These are phyloP conservation scores for Hyla sarda DNA, from an alignment of 2,113 vertebrate genomes.

Conservation along the genomic window DNA sequence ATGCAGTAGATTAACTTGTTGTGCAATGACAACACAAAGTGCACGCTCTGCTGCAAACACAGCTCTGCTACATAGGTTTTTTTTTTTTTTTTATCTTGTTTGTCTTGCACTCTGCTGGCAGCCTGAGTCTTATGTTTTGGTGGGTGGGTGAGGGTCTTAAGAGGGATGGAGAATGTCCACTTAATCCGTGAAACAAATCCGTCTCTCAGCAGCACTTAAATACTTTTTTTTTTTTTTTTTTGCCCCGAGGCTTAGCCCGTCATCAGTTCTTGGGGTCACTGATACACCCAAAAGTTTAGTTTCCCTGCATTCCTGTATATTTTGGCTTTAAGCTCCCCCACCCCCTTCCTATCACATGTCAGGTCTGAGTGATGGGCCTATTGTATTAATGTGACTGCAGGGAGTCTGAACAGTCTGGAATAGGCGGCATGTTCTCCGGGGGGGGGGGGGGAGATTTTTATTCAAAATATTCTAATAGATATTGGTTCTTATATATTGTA, in stretches of 20 bases:
- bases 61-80: neutral
- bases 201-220: constrained; percentile 8
- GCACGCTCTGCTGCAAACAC: too few species aligned
- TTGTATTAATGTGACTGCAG: neutral
- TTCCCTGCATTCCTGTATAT: constrained; percentile 9
- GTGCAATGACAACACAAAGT: too few species aligned
- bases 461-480: too few species aligned
- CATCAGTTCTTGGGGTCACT: neutral
- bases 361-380: neutral
- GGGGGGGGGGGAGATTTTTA: too few species aligned
- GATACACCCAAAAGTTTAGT: neutral
- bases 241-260: neutral
- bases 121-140: neutral
- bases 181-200: constrained; percentile 24
- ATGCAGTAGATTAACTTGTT: too few species aligned
- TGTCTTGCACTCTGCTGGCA: neutral
- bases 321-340: neutral
- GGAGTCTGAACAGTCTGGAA: neutral
- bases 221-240: too few species aligned
- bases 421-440: too few species aligned
- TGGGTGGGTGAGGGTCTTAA: neutral
- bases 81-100: neutral
- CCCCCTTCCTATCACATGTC: neutral
- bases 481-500: too few species aligned
- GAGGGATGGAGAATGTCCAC: neutral